Base-by-base conservation (phyloP, 2,113 vertebrate genomes). In the Aix galericulata region DNA sequence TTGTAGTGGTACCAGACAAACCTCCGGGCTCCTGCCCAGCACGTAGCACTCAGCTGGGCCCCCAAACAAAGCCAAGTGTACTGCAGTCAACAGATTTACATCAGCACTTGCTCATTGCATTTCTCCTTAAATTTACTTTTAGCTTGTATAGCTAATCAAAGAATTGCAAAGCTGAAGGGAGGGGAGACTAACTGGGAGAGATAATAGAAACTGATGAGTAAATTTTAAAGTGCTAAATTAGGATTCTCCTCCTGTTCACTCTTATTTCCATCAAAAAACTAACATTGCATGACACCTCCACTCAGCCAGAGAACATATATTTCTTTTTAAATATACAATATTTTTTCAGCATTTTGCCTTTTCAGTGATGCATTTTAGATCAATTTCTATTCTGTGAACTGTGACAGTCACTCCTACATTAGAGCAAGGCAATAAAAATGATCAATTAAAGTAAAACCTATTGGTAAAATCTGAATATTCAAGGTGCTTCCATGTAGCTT, bases 41-140 rank as follows among this genome's bases (percentile, higher is more conserved):
- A 8, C 3, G 4, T 6, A 17, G 21, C 71, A 3, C 17, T 29
- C 71, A 21, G 27, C 55, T 1, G 0, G 26, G 38, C 63, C 18
- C 38, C 71, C 31, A 11, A 15, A 34, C 25, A 42, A 36, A 27
- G 36, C 72, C 80, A 17, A 31, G 17, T 8, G 44, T 38, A 4
- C 1, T 11, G 44, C 44, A 32, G 27, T 17, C 27, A 11, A 6
- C 7, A 38, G 32, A 36, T 59, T 25, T 23, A 46, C 60, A 2
- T 4, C 20, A 29, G 62, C n/a, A 5, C 9, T 0, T 23, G 13
- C 32, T 22, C 27, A 18, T 3, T 58, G 31, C 50, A 34, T 50
- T 27, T 17, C 36, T 58, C 53, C 42, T 76, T 72, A 20, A 53
- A 74, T 32, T 31, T 13, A 15, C n/a, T 10, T 80, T 72, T 40